Evolutionary conservation across 2,888 invertebrate genomes (phyloP).

Genomic region (Suillia variegata): DNA sequence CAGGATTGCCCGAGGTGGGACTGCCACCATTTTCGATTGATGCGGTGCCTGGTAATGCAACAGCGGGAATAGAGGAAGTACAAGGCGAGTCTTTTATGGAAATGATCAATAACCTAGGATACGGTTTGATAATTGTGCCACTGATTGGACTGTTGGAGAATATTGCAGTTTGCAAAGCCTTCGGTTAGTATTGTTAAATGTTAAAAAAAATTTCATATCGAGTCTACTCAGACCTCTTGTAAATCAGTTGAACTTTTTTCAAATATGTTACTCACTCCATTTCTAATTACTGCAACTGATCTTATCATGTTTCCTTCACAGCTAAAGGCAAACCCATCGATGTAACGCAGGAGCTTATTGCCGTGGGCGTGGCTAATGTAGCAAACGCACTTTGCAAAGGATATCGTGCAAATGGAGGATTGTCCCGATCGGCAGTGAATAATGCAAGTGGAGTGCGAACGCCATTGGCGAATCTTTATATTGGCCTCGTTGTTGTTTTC

Average conservation of each 20-base stretch:
- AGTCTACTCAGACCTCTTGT: no score
- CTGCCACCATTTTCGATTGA: conserved; percentile 71
- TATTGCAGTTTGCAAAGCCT: conserved; percentile 69
- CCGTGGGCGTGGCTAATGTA: conserved; percentile 77
- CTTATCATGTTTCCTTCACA: conserved; percentile 33
- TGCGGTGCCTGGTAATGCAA: conserved; percentile 45
- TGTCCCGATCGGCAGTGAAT: conserved; percentile 83
- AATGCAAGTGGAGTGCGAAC: conserved; percentile 87
- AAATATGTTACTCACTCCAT: no score
- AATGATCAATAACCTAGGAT: conserved; percentile 79
- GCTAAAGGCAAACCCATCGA: conserved; percentile 81
- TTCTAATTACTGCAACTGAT: neutral
- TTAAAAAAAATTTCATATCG: neutral
- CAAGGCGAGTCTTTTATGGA: conserved; percentile 65
- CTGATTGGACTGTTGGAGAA: conserved; percentile 86
- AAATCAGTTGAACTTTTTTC: no score
- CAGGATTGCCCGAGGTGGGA: conserved; percentile 72
- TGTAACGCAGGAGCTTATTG: conserved; percentile 88
- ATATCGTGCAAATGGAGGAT: conserved; percentile 81
- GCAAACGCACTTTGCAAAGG: conserved; percentile 83
- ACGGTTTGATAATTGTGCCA: conserved; percentile 83
- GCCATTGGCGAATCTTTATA: conserved; percentile 80
- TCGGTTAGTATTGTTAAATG: conserved; percentile 27
- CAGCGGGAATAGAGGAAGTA: conserved; percentile 40
- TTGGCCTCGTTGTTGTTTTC: conserved; percentile 79